These are phyloP conservation scores for Nesoenas mayeri DNA, from an alignment of 2,113 vertebrate species.

Conservation along the genomic window DNA sequence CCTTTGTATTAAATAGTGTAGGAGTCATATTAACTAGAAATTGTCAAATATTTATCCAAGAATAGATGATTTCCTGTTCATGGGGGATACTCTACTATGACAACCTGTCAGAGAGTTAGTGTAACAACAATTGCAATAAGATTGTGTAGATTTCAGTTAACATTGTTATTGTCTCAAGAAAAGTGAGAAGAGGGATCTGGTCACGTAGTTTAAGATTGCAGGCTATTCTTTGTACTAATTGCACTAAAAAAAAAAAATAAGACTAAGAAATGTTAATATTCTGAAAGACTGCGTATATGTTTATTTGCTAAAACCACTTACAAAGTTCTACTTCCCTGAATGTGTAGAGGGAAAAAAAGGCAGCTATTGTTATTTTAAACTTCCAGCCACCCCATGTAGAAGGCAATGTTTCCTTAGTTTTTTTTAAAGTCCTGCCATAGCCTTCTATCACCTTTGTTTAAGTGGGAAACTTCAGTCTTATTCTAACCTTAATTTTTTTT, in stretches of 20 bases:
- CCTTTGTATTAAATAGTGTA: constrained; percentile 29
- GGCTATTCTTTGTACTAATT: neutral
- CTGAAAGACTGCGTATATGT: neutral
- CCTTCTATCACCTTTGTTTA: neutral
- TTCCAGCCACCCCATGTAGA: neutral
- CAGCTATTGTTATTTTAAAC: neutral
- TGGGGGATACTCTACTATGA: neutral
- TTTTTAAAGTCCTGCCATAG: neutral
- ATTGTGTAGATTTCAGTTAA: neutral
- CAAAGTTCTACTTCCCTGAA: no score
- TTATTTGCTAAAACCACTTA: no score
- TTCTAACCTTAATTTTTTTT: neutral
- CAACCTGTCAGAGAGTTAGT: neutral
- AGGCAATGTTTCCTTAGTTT: neutral
- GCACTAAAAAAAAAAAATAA: neutral
- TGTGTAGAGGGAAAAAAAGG: no score
- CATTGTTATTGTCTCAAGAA: neutral
- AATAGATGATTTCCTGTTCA: neutral
- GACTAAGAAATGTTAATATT: neutral
- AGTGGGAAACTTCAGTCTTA: neutral
- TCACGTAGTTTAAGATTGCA: neutral
- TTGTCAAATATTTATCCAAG: constrained; percentile 42
- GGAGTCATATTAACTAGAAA: neutral
- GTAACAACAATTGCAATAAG: fast-evolving
- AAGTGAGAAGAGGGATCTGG: neutral